Conservation (phyloP, 2,888 invertebrate genomes). For the Leucophenga montana region DNA sequence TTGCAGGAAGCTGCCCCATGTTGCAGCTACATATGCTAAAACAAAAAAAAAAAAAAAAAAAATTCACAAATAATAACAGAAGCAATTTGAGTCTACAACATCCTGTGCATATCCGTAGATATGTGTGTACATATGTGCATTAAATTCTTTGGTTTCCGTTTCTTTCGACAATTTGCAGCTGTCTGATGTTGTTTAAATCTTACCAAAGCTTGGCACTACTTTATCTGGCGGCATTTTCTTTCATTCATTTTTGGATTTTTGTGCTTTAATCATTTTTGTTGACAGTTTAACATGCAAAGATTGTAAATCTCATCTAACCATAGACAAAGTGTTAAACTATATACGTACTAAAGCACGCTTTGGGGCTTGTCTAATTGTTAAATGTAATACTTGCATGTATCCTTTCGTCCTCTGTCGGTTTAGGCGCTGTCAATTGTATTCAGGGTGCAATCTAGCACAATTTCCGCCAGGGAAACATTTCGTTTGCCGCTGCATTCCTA, state of each 20-base stretch:
- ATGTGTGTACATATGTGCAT: neutral
- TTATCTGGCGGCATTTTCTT: too few relatives aligned
- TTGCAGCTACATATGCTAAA: constrained; percentile 34
- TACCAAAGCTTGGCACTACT: too few relatives aligned
- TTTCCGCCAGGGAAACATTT: neutral
- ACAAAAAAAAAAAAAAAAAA: neutral
- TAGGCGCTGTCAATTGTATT: too few relatives aligned
- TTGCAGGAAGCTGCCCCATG: neutral
- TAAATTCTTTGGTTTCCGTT: neutral
- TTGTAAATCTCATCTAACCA: too few relatives aligned
- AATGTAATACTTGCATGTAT: neutral
- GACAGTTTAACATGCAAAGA: too few relatives aligned
- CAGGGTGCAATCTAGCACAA: neutral
- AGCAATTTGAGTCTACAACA: constrained; percentile 7
- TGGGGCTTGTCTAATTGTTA: constrained; percentile 8
- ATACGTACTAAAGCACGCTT: too few relatives aligned
- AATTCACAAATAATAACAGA: constrained; percentile 6
- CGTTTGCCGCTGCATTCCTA: neutral
- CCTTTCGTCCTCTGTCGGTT: too few relatives aligned
- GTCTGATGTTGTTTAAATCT: too few relatives aligned
- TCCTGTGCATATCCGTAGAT: neutral
- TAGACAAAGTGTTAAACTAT: too few relatives aligned
- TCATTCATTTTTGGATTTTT: too few relatives aligned
- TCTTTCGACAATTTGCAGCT: neutral
- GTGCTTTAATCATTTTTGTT: too few relatives aligned